A percentile compares a stretch with the other conserved stretches of the same genome.
phyloP scores from a whole-genome alignment of 30 jellyfish, hydroid and myxozoan species.

The Hydractinia echinata region DNA sequence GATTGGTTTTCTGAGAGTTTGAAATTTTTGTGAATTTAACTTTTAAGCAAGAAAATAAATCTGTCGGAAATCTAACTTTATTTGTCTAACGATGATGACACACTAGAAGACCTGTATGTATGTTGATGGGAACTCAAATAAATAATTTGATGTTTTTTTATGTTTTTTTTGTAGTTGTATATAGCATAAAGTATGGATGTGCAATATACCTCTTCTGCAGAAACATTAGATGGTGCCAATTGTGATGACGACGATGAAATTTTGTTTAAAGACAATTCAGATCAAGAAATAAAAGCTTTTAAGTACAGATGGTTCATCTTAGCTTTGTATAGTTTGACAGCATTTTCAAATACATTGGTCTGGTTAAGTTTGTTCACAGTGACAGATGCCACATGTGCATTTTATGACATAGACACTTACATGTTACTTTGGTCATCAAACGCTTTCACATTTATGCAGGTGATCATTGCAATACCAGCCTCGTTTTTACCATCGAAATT shows the following conservation, averaged over 20 bases:
- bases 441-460: conserved; percentile 29
- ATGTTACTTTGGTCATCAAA: conserved; percentile 30
- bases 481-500: conserved; percentile 26
- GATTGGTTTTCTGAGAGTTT: too few species aligned
- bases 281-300: not conserved
- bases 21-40: too few species aligned
- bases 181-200: too few species aligned
- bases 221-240: not conserved
- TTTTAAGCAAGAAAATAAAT: too few species aligned
- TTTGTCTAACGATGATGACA: too few species aligned
- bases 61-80: too few species aligned
- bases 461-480: conserved; percentile 31
- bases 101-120: too few species aligned
- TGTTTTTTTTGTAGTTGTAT: not conserved
- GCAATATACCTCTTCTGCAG: too few species aligned
- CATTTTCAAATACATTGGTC: conserved; percentile 31
- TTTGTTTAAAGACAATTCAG: not conserved
- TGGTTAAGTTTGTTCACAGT: conserved; percentile 31
- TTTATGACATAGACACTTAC: conserved; percentile 3
- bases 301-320: conserved; percentile 30
- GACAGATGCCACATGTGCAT: conserved; percentile 18
- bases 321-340: conserved; percentile 23
- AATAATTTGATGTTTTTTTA: not conserved
- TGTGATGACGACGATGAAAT: not conserved
- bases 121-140: not conserved